These are phyloP conservation scores for Chrysolina oricalcia DNA, from an alignment of 2,888 invertebrate genomes.

Conservation along the genomic window DNA sequence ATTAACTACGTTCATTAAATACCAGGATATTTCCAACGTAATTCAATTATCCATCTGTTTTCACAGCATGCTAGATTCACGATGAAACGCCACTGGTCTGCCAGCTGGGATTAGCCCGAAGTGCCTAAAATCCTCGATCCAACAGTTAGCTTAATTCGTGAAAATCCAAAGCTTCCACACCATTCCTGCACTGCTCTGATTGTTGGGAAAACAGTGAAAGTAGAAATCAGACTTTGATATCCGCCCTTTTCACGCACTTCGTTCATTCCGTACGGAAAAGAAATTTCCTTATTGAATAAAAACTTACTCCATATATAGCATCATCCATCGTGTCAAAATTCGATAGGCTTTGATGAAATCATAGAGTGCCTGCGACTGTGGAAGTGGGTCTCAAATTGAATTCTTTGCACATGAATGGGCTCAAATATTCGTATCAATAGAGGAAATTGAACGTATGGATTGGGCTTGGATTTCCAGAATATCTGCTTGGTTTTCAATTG, in stretches of 20 bases:
- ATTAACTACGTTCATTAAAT: too few relatives aligned
- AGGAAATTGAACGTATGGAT: slow-evolving; percentile 1
- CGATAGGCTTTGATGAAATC: slow-evolving; percentile 13
- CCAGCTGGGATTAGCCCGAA: too few relatives aligned
- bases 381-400: slow-evolving; percentile 17
- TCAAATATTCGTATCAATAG: slow-evolving; percentile 16
- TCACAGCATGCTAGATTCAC: too few relatives aligned
- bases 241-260: not conserved
- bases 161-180: too few relatives aligned
- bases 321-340: not conserved
- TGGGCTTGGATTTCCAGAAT: not conserved
- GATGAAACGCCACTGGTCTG: too few relatives aligned
- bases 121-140: too few relatives aligned
- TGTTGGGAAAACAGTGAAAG: not conserved
- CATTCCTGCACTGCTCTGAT: not conserved
- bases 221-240: not conserved
- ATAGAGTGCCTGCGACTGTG: not conserved
- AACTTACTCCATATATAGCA: slow-evolving; percentile 3
- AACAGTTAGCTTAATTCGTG: too few relatives aligned
- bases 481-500: not conserved
- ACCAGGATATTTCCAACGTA: too few relatives aligned
- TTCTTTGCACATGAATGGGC: slow-evolving; percentile 15
- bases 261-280: not conserved
- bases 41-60: too few relatives aligned
- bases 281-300: slow-evolving; percentile 8